These are phyloP conservation scores for Thaleichthys pacificus DNA, from an alignment of 2,797 vertebrate genomes.

Conservation along the genomic window DNA sequence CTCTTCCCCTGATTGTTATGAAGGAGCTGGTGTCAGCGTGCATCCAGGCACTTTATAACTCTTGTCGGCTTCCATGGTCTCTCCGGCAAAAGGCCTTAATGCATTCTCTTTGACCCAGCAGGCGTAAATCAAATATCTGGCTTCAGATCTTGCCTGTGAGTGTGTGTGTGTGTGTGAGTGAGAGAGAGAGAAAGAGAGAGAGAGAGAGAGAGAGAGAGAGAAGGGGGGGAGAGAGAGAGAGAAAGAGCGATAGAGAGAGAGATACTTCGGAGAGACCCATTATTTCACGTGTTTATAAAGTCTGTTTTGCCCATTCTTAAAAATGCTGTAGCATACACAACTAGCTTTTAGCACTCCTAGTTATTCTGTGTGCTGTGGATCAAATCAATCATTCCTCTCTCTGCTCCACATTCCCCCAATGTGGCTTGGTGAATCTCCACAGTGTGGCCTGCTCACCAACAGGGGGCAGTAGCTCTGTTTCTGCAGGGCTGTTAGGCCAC, in stretches of 20 bases:
- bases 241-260: background rate
- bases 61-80: slow-evolving; percentile 52
- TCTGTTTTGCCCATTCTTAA: too few relatives aligned
- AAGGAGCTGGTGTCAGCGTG: slow-evolving; percentile 68
- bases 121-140: slow-evolving; percentile 72
- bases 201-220: slow-evolving; percentile 3
- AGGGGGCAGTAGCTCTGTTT: slow-evolving; percentile 67
- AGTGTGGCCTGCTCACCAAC: slow-evolving; percentile 40
- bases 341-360: too few relatives aligned
- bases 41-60: slow-evolving; percentile 72
- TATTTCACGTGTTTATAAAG: too few relatives aligned
- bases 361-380: too few relatives aligned
- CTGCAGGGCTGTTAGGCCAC: slow-evolving; percentile 15
- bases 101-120: slow-evolving; percentile 74
- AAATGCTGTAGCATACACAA: too few relatives aligned
- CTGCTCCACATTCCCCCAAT: too few relatives aligned
- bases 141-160: slow-evolving; percentile 60
- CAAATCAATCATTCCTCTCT: background rate
- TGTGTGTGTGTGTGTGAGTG: slow-evolving; percentile 27
- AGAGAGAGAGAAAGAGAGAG: background rate
- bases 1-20: slow-evolving; percentile 72
- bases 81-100: slow-evolving; percentile 71
- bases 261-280: background rate
- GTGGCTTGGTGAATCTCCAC: background rate
- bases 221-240: background rate